A percentile compares a stretch with the other conserved stretches of the same genome.
Conservation (phyloP, 2,797 vertebrate species). For the Molossus molossus region DNA sequence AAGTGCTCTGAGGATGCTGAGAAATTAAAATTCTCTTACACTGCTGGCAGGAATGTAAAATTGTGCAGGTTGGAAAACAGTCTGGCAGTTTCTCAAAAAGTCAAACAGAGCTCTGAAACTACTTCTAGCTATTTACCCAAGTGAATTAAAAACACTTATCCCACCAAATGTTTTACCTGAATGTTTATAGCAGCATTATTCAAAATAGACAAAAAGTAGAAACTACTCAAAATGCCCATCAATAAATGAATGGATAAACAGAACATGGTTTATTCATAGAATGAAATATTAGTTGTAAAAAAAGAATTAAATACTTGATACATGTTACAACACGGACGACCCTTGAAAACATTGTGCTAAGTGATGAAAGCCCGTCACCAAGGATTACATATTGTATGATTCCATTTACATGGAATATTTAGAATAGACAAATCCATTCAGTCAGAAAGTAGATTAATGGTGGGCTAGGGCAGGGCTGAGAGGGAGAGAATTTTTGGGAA, state of each 20-base stretch:
- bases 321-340: not conserved
- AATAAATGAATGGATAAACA: not conserved
- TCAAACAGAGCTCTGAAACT: not conserved
- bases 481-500: not conserved
- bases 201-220: not conserved
- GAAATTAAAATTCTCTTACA: not conserved
- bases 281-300: slow-evolving; percentile 17
- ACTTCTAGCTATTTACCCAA: not conserved
- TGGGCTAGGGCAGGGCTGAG: not conserved
- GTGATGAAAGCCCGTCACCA: not conserved
- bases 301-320: not conserved
- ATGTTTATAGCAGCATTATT: not conserved
- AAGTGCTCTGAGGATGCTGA: not conserved
- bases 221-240: not conserved
- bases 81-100: not conserved
- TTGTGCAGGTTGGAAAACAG: not conserved
- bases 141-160: not conserved
- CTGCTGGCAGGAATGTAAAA: not conserved
- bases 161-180: not conserved
- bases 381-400: not conserved
- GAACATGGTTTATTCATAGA: not conserved
- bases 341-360: not conserved
- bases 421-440: not conserved
- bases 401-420: not conserved
- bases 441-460: not conserved